A percentile compares a stretch with the other conserved stretches of the same genome.
Conservation (phyloP, 2,113 vertebrate species). For the Acanthisitta chloris region DNA sequence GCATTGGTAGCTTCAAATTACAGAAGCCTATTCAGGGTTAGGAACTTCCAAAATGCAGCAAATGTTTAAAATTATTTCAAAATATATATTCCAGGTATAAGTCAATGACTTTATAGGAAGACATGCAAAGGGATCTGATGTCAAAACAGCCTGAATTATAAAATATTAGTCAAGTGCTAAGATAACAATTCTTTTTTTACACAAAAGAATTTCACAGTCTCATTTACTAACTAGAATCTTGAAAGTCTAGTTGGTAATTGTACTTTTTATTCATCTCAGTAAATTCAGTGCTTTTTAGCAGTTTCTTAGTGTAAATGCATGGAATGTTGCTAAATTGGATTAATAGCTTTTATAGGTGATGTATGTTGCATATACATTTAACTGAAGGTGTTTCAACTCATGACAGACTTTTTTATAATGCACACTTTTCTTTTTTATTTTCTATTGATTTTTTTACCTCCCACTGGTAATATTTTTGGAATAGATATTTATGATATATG, state of each 20-base stretch:
- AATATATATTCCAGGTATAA: background rate
- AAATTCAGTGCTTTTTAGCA: conserved; percentile 73
- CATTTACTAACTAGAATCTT: conserved; percentile 74
- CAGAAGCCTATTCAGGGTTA: background rate
- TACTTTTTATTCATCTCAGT: conserved; percentile 74
- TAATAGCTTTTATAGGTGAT: conserved; percentile 63
- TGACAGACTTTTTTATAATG: conserved; percentile 38
- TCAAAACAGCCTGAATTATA: conserved; percentile 57
- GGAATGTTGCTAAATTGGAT: conserved; percentile 67
- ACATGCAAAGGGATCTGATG: conserved; percentile 31
- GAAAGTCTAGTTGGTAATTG: conserved; percentile 70
- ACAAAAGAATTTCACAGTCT: conserved; percentile 73
- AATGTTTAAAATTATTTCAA: conserved; percentile 14
- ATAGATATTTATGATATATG: conserved; percentile 15
- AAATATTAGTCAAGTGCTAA: conserved; percentile 70
- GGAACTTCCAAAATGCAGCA: conserved; percentile 2
- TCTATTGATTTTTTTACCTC: conserved; percentile 39
- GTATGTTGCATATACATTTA: conserved; percentile 57
- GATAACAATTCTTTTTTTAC: conserved; percentile 69
- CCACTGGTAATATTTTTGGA: background rate
- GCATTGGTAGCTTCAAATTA: background rate
- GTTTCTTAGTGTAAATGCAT: conserved; percentile 66
- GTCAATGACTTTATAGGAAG: conserved; percentile 40
- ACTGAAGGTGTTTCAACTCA: conserved; percentile 38
- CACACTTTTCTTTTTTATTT: conserved; percentile 31